Base-by-base conservation (phyloP, 37 sponge, comb jelly and placozoan species). In the Geodia barretti region DNA sequence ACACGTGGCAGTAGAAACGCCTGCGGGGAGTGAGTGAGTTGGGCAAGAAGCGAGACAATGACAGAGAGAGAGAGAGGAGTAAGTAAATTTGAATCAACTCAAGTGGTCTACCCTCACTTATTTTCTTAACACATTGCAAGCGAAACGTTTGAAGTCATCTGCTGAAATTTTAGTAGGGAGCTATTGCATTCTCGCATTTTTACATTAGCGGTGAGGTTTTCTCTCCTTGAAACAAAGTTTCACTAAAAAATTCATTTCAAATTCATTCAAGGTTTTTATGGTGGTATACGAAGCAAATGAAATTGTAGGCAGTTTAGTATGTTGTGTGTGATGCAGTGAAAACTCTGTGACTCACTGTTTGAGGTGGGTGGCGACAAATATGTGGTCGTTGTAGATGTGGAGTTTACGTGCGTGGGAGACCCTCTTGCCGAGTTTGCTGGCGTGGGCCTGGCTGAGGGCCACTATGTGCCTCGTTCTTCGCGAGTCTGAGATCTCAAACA, bases 301-400 rank as follows among this genome's bases (percentile, higher is more conserved):
- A 1, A 35, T 30, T 68, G 69, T 31, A 32, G 21, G 31, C 2
- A 39, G 29, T 28, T 47, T 43, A 47, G 59, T 20, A 58, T 68
- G 7, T 20, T 73, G 59, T 73, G 59, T 73, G 59, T 73, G 38
- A 36, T 40, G 40, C n/a, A n/a, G n/a, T 36, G 24, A 37, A 4
- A 72, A 31, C 9, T 25, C 26, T 73, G 58, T 40, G 21, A 0
- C 87, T 68, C 73, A 88, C 89, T 63, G 30, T 63, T 72, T 77
- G 47, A 84, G 59, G 47, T 79, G 79, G 25, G 75, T 66, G 32
- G 89, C 89, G 19, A 73, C 40, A 66, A 89, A 89, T 36, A 68
- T 68, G 73, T 89, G 89, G 74, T 83, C 80, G 39, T 83, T 83
- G 83, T 83, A 89, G 74, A 89, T 66, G 66, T 89, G 89, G 0